phyloP scores from a whole-genome alignment of 2,797 vertebrate species.

The Sebastes minor region DNA sequence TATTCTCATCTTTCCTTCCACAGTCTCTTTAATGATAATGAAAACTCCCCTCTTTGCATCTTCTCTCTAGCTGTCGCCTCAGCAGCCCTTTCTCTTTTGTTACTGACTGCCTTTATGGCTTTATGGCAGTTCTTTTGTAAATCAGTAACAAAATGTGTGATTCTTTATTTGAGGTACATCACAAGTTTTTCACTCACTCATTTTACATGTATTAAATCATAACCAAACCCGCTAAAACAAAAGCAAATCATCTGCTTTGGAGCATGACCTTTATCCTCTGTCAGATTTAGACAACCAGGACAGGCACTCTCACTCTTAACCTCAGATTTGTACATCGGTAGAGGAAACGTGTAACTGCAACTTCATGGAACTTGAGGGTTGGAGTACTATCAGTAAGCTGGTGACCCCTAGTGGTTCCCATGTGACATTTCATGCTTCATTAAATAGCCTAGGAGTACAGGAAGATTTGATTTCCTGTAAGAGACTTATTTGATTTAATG shows the following conservation, averaged over 20 bases:
- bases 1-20: no score
- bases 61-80: not conserved
- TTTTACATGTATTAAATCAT: not conserved
- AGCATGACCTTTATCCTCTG: not conserved
- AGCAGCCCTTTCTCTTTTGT: not conserved
- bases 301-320: not conserved
- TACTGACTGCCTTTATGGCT: not conserved
- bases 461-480: not conserved
- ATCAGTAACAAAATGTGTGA: not conserved
- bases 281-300: not conserved
- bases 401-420: not conserved
- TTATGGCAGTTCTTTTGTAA: not conserved
- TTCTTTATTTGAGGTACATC: not conserved
- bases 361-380: not conserved
- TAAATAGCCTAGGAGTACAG: not conserved
- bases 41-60: not conserved
- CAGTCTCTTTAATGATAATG: not conserved
- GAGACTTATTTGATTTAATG: not conserved
- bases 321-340: not conserved
- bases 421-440: not conserved
- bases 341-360: not conserved
- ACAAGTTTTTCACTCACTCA: not conserved
- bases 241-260: not conserved
- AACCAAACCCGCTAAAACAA: not conserved
- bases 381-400: not conserved